Evolutionary conservation across 2,888 invertebrate genomes (phyloP), one percentile per base, ranked within the genome.

Genomic region (Eristalis tenax): DNA sequence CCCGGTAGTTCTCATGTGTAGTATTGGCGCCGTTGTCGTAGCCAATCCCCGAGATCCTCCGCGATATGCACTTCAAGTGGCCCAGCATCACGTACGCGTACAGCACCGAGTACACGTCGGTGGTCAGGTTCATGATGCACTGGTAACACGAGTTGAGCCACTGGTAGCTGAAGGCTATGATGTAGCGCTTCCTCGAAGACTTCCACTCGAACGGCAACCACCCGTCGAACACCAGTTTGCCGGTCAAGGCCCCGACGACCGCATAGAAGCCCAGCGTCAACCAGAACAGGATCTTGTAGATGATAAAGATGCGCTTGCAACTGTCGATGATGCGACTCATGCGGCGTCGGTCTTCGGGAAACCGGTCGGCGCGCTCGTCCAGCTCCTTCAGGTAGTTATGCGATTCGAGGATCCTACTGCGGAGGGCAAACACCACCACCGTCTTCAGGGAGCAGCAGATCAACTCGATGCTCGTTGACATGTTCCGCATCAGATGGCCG

Each of bases 21-120:
- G 22, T 75, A 11, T 10, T 10, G 8, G 4, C 8, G 0, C 4
- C 38, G 15, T 59, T 15, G 8, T 83, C 74, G n/a, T 78, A 69
- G 2, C 90, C 90, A 28, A 90, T 89, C 61, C 79, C 74, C 5
- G 80, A n/a, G 15, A 90, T 88, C 26, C 90, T 88, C 28, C 40
- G 78, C 0, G 80, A 74, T 15, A 90, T 32, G 0, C 89, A 81
- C 4, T 89, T 65, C 57, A 90, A 43, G 40, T 90, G 90, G 4
- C 78, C 90, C 43, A 88, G 77, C 65, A 90, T 71, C 1, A 90
- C 61, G 0, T 78, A 83, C 11, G 89, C 28, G 69, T 89, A 90
- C 11, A 90, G 87, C 35, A 83, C 75, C 13, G 89, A 85, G 76
- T 89, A 89, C 56, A 88, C 66, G 69, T 90, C 90, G 13, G 87